Evolutionary conservation across 2,888 invertebrate genomes (phyloP), one percentile per base, ranked within the genome.

Genomic region (Nemapogon koenigi): DNA sequence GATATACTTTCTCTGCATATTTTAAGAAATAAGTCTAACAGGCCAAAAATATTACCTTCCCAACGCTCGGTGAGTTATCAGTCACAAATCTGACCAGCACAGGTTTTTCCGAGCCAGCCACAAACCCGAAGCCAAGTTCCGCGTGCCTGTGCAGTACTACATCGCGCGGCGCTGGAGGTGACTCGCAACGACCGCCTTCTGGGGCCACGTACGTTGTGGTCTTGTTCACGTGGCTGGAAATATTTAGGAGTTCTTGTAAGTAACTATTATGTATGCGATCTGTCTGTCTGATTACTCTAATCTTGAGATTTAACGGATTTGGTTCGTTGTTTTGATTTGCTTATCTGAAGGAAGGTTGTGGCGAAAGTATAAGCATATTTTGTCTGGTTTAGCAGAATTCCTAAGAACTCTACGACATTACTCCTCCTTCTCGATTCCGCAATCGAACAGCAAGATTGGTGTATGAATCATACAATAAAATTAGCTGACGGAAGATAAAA

Each of bases 161-260:
- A 37, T 87, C 82, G 8, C 94, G 75, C 0, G 94, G 92, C 42
- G 89, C 86, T 0, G 94, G 93, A 1, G 89, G 88, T 38, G 88
- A 85, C 51, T 91, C 91, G 47, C 81, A 76, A 51, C 81, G 80
- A 38, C 81, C 73, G 2, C 72, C 75, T 35, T 79, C 85, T 53
- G 95, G 95, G 35, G 93, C 91, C 59, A 93, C 91, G 63, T 94
- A 92, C 0, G 94, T 94, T 0, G 94, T 94, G n/a, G 91, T 91
- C 68, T 92, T 91, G 66, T 92, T 92, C 44, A 89, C 80, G 57
- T 90, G 90, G 54, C 90, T 90, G 73, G 3, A 67, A 67, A 18
- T 11, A 11, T 22, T 8, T 16, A 1, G 3, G 14, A 8, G 3
- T 16, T 10, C 19, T 18, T 3, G 15, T 18, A n/a, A n/a, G n/a